Base-by-base conservation (phyloP, 2,888 invertebrate species). In the Alentia gelatinosa region DNA sequence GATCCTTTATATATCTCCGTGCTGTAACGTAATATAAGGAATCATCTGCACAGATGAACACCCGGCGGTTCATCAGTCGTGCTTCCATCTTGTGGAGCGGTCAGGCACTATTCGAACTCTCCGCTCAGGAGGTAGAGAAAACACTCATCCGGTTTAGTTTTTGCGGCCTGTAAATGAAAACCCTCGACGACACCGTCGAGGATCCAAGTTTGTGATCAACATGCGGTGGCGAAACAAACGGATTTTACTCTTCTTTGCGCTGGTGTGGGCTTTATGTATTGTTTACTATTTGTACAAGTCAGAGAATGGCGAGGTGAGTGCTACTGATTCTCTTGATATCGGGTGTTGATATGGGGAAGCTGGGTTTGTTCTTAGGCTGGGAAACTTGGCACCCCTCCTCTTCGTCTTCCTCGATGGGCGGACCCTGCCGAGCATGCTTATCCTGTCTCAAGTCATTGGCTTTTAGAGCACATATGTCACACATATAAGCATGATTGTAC, bases 241-340 rank as follows among this genome's bases (percentile, higher is more conserved):
- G 30, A 89, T 92, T 91, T 89, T 92, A 40, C 88, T 91, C 56
- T 26, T 90, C 47, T 93, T 93, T 63, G 92, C 90, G 42, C 42
- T 90, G 26, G 75, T 92, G 26, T 93, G 93, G 93, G 91, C 90
- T 7, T n/a, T 92, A 35, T 91, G 92, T 79, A 90, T 93, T 50
- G 88, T 92, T 79, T 92, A 92, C 91, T 93, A 92, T 42, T 40
- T 92, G 15, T 90, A 91, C 90, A 91, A 90, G 83, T 30, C 90
- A 12, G 89, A 79, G n/a, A 90, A 91, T 89, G 42, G 33, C 40
- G 89, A 91, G 63, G 92, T 92, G 86, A 88, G 92, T 90, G 1
- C 19, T 30, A n/a, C 37, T 30, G 9, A 75, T 35, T n/a, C 1
- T 15, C 37, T 30, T 30, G 75, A n/a, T 75, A 75, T 37, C 75